Conservation (phyloP, 2,797 vertebrate genomes). For the Pagetopsis macropterus region DNA sequence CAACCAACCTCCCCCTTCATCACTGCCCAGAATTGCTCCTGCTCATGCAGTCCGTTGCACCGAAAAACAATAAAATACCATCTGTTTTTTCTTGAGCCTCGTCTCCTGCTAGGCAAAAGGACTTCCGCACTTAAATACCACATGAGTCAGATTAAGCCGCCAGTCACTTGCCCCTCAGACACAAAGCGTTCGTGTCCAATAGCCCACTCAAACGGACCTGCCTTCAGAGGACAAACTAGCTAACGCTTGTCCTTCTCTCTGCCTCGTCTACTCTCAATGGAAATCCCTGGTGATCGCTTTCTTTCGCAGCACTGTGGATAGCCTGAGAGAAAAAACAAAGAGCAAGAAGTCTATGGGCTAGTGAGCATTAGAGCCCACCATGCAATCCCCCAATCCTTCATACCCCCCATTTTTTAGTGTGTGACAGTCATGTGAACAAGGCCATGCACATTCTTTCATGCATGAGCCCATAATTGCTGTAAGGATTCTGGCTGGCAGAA, state of each 20-base stretch:
- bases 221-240: constrained; percentile 48
- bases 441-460: constrained; percentile 81
- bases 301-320: constrained; percentile 33
- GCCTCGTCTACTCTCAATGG: constrained; percentile 42
- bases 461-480: constrained; percentile 73
- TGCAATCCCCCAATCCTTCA: constrained; percentile 56
- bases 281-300: constrained; percentile 52
- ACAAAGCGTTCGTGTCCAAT: constrained; percentile 27
- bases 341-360: constrained; percentile 42
- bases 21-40: constrained; percentile 56
- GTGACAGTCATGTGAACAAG: constrained; percentile 83
- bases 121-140: constrained; percentile 77
- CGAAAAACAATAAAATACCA: constrained; percentile 76
- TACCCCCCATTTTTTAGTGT: constrained; percentile 42
- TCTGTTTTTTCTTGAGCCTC: constrained; percentile 66
- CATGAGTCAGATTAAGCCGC: constrained; percentile 79
- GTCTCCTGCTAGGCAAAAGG: constrained; percentile 61
- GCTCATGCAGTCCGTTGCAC: constrained; percentile 52
- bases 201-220: constrained; percentile 42
- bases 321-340: constrained; percentile 44
- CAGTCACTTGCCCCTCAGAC: constrained; percentile 58
- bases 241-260: constrained; percentile 37
- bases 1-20: constrained; percentile 26
- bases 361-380: constrained; percentile 57
- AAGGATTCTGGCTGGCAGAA: constrained; percentile 62